phyloP scores from a whole-genome alignment of 2,797 vertebrate genomes.

The Threskiornis aethiopicus region DNA sequence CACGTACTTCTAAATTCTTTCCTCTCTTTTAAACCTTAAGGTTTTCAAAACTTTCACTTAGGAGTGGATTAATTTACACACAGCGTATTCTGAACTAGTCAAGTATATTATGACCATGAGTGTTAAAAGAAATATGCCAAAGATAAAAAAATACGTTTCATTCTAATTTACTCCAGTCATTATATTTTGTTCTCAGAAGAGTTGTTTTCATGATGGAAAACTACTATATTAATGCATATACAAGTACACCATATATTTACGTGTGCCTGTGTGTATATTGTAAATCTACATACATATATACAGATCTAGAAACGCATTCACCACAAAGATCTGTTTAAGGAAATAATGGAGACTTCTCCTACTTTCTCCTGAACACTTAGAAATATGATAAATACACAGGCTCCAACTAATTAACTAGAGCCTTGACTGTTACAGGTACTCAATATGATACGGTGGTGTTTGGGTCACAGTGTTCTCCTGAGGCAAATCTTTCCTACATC shows the following conservation, averaged over 20 bases:
- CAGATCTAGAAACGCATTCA: not conserved
- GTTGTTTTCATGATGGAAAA: not conserved
- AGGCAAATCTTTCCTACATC: not conserved
- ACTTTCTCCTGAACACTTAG: not conserved
- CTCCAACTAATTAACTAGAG: not conserved
- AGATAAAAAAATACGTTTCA: not conserved
- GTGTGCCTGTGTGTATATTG: not conserved
- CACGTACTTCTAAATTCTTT: conserved; percentile 40
- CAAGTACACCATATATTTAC: not conserved
- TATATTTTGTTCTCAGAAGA: not conserved
- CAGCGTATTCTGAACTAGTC: not conserved
- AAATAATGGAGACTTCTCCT: not conserved
- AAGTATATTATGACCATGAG: not conserved
- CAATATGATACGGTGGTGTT: not conserved
- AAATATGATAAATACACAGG: not conserved
- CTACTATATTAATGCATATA: not conserved
- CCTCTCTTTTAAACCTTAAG: conserved; percentile 30
- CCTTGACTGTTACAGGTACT: not conserved
- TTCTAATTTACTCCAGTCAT: not conserved
- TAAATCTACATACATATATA: not conserved
- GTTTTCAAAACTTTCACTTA: conserved; percentile 42
- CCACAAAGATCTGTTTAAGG: not conserved
- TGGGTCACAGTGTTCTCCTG: not conserved
- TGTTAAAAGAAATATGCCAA: not conserved
- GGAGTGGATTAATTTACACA: conserved; percentile 1